Percentiles rank a stretch among this genome's conserved stretches.
Evolutionary conservation across 2,888 invertebrate genomes (phyloP).

Genomic region (Brachyopa scutellaris): DNA sequence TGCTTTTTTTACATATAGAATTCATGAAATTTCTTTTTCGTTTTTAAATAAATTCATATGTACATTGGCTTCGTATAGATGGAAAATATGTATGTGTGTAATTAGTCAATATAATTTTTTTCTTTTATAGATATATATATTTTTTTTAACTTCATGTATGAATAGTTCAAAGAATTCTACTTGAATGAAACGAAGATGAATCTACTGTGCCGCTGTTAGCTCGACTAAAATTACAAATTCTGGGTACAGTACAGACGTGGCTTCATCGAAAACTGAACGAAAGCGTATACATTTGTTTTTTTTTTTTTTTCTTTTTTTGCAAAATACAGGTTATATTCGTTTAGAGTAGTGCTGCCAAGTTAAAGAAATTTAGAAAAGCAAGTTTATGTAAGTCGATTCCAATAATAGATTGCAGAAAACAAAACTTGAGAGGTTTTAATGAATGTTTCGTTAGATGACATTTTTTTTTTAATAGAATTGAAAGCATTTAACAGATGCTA

Average conservation of each 20-base stretch:
- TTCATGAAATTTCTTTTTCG: slow-evolving; percentile 30
- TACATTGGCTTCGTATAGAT: slow-evolving; percentile 44
- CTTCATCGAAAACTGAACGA: slow-evolving; percentile 61
- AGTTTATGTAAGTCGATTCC: too few species aligned
- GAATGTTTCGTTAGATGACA: too few species aligned
- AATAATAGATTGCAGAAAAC: too few species aligned
- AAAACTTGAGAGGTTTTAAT: too few species aligned
- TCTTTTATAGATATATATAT: slow-evolving; percentile 35
- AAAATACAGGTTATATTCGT: too few species aligned
- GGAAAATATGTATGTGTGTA: slow-evolving; percentile 18
- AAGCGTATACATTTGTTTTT: slow-evolving; percentile 57
- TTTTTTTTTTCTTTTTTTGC: slow-evolving; percentile 49
- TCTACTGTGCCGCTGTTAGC: slow-evolving; percentile 36
- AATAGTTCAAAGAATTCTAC: slow-evolving; percentile 81
- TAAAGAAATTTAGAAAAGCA: too few species aligned
- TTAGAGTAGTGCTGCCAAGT: slow-evolving; percentile 63
- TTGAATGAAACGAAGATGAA: slow-evolving; percentile 76
- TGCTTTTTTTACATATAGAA: slow-evolving; percentile 36
- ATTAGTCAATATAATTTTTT: too few species aligned
- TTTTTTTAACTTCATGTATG: slow-evolving; percentile 73
- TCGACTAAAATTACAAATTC: slow-evolving; percentile 21
- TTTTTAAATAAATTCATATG: slow-evolving; percentile 63
- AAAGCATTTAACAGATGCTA: too few species aligned
- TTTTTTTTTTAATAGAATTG: too few species aligned
- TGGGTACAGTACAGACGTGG: slow-evolving; percentile 46